Percentiles rank a stretch among this genome's conserved stretches.
Evolutionary conservation across 2,888 invertebrate species (phyloP).

Genomic region (Megamerina dolium): DNA sequence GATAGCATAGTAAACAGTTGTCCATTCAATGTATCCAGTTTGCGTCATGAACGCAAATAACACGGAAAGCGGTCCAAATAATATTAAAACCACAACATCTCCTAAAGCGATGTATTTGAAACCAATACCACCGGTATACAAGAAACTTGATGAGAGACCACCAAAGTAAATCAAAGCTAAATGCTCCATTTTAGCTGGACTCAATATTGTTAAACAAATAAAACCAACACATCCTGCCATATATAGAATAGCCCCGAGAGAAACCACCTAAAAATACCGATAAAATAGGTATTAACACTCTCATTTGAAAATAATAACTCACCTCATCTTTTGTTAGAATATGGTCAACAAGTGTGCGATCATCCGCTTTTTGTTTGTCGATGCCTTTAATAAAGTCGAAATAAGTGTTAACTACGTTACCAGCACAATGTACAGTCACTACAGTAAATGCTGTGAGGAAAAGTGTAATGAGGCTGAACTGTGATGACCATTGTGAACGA

Average conservation of each 20-base stretch:
- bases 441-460: conserved; percentile 79
- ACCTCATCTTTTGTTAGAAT: conserved; percentile 70
- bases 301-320: conserved; percentile 24
- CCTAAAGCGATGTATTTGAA: conserved; percentile 93
- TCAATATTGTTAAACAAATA: conserved; percentile 67
- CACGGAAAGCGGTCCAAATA: conserved; percentile 91
- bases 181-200: conserved; percentile 91
- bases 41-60: conserved; percentile 90
- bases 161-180: conserved; percentile 92
- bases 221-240: conserved; percentile 80
- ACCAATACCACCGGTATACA: conserved; percentile 95
- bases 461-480: conserved; percentile 74
- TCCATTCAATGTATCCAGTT: conserved; percentile 85
- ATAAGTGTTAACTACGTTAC: conserved; percentile 94
- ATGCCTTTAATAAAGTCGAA: conserved; percentile 93
- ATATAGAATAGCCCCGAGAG: conserved; percentile 83
- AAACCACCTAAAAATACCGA: conserved; percentile 62
- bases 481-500: conserved; percentile 66
- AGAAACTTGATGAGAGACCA: conserved; percentile 87
- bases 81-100: conserved; percentile 83
- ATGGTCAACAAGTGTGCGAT: conserved; percentile 90
- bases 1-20: conserved; percentile 87
- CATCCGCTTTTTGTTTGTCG: conserved; percentile 88
- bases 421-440: conserved; percentile 89
- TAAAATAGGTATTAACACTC: background rate